These are phyloP conservation scores for Zaprionus davidi DNA, from an alignment of 1,140 invertebrate species.

Conservation along the genomic window DNA sequence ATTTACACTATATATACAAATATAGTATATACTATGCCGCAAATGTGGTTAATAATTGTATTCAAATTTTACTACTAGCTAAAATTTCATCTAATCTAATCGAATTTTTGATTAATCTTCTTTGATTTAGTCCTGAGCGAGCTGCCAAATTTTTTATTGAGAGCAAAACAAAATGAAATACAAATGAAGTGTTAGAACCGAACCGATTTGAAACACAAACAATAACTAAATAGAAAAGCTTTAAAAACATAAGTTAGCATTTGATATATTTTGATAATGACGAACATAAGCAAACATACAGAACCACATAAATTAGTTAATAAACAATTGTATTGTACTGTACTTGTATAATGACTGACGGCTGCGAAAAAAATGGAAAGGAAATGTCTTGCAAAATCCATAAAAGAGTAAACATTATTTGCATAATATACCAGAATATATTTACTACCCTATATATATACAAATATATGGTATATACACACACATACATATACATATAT, in stretches of 20 bases:
- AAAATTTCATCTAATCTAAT: conserved; percentile 53
- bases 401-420: conserved; percentile 36
- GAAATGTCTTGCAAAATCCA: conserved; percentile 43
- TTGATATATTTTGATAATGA: conserved; percentile 78
- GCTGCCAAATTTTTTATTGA: conserved; percentile 69
- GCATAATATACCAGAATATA: conserved; percentile 27
- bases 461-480: conserved; percentile 10
- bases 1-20: conserved; percentile 27
- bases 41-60: conserved; percentile 37
- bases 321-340: conserved; percentile 59
- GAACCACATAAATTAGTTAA: conserved; percentile 56
- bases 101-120: conserved; percentile 23
- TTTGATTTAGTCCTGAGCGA: conserved; percentile 58
- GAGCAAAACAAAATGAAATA: conserved; percentile 24
- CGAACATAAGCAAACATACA: conserved; percentile 18
- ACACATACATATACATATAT: conserved; percentile 26
- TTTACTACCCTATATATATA: conserved; percentile 2
- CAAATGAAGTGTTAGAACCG: conserved; percentile 17
- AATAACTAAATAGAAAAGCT: conserved; percentile 80
- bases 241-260: conserved; percentile 78
- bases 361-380: conserved; percentile 6
- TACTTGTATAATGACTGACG: conserved; percentile 57
- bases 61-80: conserved; percentile 57
- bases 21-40: neutral
- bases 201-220: conserved; percentile 67